Base-by-base conservation (phyloP, 2,888 invertebrate species). In the Lasius fuliginosus region DNA sequence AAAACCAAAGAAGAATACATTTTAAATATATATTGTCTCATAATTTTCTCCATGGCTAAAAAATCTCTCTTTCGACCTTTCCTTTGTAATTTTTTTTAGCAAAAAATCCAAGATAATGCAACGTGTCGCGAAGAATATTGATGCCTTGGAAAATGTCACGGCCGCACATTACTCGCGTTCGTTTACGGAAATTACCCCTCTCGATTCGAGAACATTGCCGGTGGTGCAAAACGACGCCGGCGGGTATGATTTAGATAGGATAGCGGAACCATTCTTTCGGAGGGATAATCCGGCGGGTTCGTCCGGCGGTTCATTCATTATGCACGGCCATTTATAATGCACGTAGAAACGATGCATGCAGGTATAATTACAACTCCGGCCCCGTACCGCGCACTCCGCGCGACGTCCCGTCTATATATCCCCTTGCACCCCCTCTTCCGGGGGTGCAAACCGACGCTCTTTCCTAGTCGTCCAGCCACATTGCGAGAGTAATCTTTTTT, bases 261-360 rank as follows among this genome's bases (percentile, higher is more conserved):
- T 83, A 67, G 73, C 65, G 75, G 56, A 73, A 76, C 83, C 85
- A 84, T 85, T 88, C 88, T 86, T 86, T 88, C 85, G 69, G 79
- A 42, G 65, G 83, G 76, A 88, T 86, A 87, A 86, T 83, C 74
- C 82, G 73, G 75, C 83, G 77, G 65, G 77, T 85, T 86, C 88
- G 86, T 85, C 85, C 81, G 82, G 40, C 83, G 67, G 83, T 87
- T 85, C 87, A 89, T 89, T 89, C 85, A 89, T 89, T 88, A 89
- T 89, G 84, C 83, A 85, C 60, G 71, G 65, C 64, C 85, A 83
- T 89, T 85, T 89, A 89, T 89, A 89, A 89, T 87, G 77, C 83
- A 88, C 74, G 64, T 68, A 69, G 83, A 60, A 83, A 84, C 89
- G 85, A 85, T 85, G 86, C 83, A 74, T 85, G 86, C 75, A 88